phyloP scores from a whole-genome alignment of 2,888 invertebrate species.

The Eilema sororculum region DNA sequence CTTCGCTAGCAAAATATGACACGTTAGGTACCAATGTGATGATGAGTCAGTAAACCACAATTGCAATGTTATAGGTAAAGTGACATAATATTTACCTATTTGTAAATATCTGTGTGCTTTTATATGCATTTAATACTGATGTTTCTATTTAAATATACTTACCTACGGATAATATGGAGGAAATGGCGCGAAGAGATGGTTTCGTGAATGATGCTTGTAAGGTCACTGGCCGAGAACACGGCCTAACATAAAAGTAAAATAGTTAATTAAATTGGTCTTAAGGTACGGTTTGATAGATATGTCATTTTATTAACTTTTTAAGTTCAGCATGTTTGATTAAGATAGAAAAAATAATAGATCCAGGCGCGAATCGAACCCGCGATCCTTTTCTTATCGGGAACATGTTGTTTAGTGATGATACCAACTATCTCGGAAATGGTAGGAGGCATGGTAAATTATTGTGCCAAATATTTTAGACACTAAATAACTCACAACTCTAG shows the following conservation, averaged over 20 bases:
- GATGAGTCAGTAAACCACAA: not conserved
- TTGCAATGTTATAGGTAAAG: not conserved
- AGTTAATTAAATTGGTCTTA: not conserved
- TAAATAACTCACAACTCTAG: too few species aligned
- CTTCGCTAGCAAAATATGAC: conserved; percentile 4
- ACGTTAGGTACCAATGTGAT: not conserved
- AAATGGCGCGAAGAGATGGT: not conserved
- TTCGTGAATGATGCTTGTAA: not conserved
- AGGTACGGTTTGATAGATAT: not conserved
- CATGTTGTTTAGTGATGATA: not conserved
- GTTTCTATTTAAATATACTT: not conserved
- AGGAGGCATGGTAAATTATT: not conserved
- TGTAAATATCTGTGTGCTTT: not conserved
- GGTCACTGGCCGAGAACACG: not conserved
- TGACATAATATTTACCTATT: not conserved
- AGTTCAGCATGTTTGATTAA: too few species aligned
- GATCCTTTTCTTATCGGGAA: too few species aligned
- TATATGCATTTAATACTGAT: not conserved
- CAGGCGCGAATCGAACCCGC: too few species aligned
- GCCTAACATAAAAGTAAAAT: not conserved
- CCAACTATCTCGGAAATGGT: not conserved
- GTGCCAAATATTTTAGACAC: too few species aligned
- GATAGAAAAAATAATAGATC: too few species aligned
- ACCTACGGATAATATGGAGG: not conserved
- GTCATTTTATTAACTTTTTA: not conserved